Evolutionary conservation across 2,113 vertebrate genomes (phyloP).

Genomic region (Peromyscus maniculatus): DNA sequence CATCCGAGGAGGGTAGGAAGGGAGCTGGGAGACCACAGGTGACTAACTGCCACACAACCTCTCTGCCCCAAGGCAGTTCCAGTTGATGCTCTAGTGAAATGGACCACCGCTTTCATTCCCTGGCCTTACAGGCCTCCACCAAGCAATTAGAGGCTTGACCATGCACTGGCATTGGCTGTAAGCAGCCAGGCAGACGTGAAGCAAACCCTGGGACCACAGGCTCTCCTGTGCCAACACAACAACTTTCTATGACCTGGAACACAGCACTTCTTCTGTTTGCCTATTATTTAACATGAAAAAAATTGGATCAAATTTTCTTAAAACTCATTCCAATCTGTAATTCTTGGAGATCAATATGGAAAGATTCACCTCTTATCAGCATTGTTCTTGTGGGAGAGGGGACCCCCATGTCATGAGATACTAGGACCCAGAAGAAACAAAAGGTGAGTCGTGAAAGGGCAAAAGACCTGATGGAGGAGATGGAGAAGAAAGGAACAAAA

Average conservation of each 20-base stretch:
- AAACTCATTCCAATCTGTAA: neutral
- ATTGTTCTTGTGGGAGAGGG: neutral
- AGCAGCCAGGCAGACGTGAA: neutral
- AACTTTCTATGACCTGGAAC: neutral
- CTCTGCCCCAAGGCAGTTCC: too few relatives aligned
- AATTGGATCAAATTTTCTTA: neutral
- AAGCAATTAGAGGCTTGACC: neutral
- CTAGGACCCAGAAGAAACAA: neutral
- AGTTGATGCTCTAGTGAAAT: neutral
- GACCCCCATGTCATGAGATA: neutral
- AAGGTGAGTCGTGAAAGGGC: neutral
- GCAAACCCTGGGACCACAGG: neutral
- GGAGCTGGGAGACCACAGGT: neutral
- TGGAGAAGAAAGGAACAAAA: neutral
- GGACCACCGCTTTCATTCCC: neutral
- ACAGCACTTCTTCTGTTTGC: neutral
- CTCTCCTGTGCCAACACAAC: neutral
- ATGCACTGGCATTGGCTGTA: rapidly evolving
- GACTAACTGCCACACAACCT: neutral
- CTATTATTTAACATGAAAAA: neutral
- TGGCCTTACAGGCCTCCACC: neutral
- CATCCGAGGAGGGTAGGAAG: rapidly evolving
- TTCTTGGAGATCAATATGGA: neutral
- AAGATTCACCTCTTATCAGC: neutral
- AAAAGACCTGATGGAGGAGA: neutral